Percentiles rank a stretch among this genome's conserved stretches.
phyloP scores from a whole-genome alignment of 2,113 vertebrate genomes.

The Synodontis membranacea region DNA sequence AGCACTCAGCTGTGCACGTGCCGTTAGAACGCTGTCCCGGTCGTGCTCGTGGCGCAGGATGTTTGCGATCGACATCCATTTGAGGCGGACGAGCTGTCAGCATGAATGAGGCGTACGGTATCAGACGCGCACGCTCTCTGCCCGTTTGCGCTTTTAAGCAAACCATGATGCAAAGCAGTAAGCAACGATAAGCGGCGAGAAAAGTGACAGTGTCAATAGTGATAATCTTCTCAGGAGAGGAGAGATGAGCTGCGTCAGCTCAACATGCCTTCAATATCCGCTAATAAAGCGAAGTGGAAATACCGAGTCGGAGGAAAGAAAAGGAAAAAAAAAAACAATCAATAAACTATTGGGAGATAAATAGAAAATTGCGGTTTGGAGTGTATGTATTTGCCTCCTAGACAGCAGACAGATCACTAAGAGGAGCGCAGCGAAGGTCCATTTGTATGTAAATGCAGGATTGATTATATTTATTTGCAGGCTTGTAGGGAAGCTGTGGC shows the following conservation, averaged over 20 bases:
- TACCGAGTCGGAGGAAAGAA: conserved; percentile 9
- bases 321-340: conserved; percentile 71
- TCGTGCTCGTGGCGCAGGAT: conserved; percentile 61
- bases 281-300: conserved; percentile 75
- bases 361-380: conserved; percentile 68
- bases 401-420: conserved; percentile 68
- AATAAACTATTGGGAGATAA: conserved; percentile 76
- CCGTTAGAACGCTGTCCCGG: conserved; percentile 52
- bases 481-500: conserved; percentile 48
- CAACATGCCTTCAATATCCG: conserved; percentile 74
- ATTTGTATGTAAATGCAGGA: conserved; percentile 81
- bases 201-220: conserved; percentile 87
- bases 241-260: conserved; percentile 80
- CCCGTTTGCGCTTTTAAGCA: conserved; percentile 82
- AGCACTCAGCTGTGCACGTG: conserved; percentile 27
- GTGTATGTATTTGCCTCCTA: conserved; percentile 67
- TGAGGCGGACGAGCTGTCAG: conserved; percentile 76
- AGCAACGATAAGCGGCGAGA: conserved; percentile 79
- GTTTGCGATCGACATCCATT: conserved; percentile 81
- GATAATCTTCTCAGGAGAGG: conserved; percentile 77
- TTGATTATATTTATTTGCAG: conserved; percentile 81
- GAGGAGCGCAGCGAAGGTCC: conserved; percentile 68
- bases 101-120: conserved; percentile 85
- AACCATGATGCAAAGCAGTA: conserved; percentile 61
- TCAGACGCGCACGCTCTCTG: conserved; percentile 72